A percentile compares a stretch with the other conserved stretches of the same genome.
phyloP scores from a whole-genome alignment of 1,140 invertebrate genomes.

The Chelonus insularis region DNA sequence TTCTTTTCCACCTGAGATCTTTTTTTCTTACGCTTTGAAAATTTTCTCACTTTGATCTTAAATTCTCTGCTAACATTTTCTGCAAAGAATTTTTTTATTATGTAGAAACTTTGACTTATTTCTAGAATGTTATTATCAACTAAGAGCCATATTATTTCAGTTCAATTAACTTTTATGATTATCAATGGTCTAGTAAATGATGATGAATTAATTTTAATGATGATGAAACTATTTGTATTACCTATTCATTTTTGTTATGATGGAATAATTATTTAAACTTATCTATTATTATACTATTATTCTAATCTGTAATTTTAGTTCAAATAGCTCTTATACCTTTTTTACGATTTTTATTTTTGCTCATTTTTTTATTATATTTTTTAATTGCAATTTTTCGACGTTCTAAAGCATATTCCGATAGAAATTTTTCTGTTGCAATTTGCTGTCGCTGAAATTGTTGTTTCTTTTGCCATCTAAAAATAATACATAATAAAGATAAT shows the following conservation, averaged over 20 bases:
- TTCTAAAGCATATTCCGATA: constrained; percentile 29
- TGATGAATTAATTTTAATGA: no score
- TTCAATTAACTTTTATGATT: no score
- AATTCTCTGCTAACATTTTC: constrained; percentile 29
- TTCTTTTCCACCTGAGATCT: constrained; percentile 34
- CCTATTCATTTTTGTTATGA: no score
- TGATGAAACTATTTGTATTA: no score
- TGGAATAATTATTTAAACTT: no score
- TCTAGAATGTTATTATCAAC: no score
- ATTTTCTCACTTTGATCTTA: constrained; percentile 28
- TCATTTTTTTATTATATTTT: constrained; percentile 40
- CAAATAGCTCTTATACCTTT: constrained; percentile 35
- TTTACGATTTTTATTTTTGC: constrained; percentile 34
- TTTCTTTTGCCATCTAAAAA: constrained; percentile 41
- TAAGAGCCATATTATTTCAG: no score
- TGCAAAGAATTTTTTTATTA: neutral
- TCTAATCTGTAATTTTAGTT: neutral
- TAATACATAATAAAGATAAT: neutral
- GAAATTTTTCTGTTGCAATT: constrained; percentile 37
- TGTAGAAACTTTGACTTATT: neutral
- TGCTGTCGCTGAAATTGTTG: constrained; percentile 35
- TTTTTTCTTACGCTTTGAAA: constrained; percentile 15
- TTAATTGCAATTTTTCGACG: constrained; percentile 39
- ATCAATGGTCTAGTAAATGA: no score
- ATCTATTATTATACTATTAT: no score